These are phyloP conservation scores for Camponotus vicinus DNA, from an alignment of 1,140 invertebrate genomes.

Conservation along the genomic window DNA sequence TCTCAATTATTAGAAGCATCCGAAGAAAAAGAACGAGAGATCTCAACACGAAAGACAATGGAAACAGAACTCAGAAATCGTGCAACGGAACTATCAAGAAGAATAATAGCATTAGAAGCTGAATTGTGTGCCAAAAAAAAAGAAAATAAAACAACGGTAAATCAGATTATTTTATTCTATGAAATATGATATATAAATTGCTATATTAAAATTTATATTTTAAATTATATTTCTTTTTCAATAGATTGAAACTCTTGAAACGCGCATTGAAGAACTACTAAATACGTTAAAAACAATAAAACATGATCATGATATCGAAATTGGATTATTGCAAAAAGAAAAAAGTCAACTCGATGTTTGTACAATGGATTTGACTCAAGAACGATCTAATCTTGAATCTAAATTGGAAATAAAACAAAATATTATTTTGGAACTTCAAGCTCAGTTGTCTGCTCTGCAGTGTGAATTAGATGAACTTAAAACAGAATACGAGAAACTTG, in stretches of 20 bases:
- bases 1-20: slow-evolving; percentile 71
- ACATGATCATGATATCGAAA: slow-evolving; percentile 30
- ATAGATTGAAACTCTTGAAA: slow-evolving; percentile 52
- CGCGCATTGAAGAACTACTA: slow-evolving; percentile 52
- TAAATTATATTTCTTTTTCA: slow-evolving; percentile 14
- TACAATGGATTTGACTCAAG: slow-evolving; percentile 53
- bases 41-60: slow-evolving; percentile 36
- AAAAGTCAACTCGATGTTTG: slow-evolving; percentile 54
- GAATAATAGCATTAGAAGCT: slow-evolving; percentile 64
- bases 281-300: slow-evolving; percentile 41
- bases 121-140: slow-evolving; percentile 60
- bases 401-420: slow-evolving; percentile 69
- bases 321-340: slow-evolving; percentile 66
- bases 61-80: slow-evolving; percentile 66
- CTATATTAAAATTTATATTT: slow-evolving; percentile 41
- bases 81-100: slow-evolving; percentile 44
- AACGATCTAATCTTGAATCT: slow-evolving; percentile 57
- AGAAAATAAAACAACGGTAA: slow-evolving; percentile 56
- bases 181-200: background rate
- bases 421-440: slow-evolving; percentile 72
- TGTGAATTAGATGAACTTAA: slow-evolving; percentile 74
- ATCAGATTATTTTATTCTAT: background rate
- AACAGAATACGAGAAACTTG: slow-evolving; percentile 72
- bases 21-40: slow-evolving; percentile 73
- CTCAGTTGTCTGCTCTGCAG: slow-evolving; percentile 70